Conservation (phyloP, 2,888 invertebrate species). For the Drosophila flavopinicola region DNA sequence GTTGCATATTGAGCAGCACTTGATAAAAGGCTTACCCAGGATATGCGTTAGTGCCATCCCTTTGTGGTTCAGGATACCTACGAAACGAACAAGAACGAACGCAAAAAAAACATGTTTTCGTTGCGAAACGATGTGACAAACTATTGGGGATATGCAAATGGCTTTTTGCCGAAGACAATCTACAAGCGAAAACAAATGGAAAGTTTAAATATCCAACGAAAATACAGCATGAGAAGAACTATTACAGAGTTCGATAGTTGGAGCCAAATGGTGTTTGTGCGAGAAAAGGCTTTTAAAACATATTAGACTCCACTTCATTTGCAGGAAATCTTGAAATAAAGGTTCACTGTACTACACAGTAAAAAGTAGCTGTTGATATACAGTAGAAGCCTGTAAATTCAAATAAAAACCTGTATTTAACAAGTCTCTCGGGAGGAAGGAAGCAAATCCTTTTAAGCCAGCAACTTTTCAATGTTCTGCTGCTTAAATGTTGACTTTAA, state of each 20-base stretch:
- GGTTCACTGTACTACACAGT: too few relatives aligned
- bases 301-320: not conserved
- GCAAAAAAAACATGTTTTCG: slow-evolving; percentile 60
- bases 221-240: slow-evolving; percentile 9
- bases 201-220: slow-evolving; percentile 26
- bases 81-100: slow-evolving; percentile 12
- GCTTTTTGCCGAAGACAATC: slow-evolving; percentile 47
- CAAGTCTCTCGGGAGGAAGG: not conserved
- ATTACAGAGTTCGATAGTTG: slow-evolving; percentile 26
- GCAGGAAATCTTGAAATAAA: not conserved
- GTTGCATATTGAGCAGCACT: slow-evolving; percentile 75
- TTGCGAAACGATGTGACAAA: slow-evolving; percentile 64
- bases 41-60: slow-evolving; percentile 66
- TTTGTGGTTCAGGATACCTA: slow-evolving; percentile 44
- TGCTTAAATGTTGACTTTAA: slow-evolving; percentile 25
- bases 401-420: not conserved
- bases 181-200: slow-evolving; percentile 52
- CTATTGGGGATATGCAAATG: slow-evolving; percentile 67
- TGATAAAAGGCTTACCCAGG: slow-evolving; percentile 73
- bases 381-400: too few relatives aligned
- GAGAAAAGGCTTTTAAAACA: not conserved
- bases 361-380: too few relatives aligned
- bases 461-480: not conserved
- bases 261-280: slow-evolving; percentile 1
- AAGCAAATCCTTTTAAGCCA: not conserved